Conservation (phyloP, 1,140 invertebrate genomes). For the Heliconius eleuchia region DNA sequence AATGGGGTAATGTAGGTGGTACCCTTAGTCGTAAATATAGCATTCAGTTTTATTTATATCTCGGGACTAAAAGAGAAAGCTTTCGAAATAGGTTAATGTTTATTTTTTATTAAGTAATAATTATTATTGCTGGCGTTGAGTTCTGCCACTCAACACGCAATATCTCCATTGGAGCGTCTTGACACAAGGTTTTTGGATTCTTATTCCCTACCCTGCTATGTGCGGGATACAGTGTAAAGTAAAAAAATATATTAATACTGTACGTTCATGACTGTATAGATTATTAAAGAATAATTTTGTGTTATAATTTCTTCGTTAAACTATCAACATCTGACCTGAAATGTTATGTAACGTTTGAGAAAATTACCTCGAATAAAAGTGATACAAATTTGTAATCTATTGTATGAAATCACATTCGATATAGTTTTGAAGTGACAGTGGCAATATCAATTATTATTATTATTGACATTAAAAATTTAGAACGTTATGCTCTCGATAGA, state of each 20-base stretch:
- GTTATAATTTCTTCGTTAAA: background rate
- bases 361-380: conserved; percentile 11
- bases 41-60: background rate
- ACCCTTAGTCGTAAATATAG: background rate
- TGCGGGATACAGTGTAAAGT: no score
- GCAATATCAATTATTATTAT: conserved; percentile 41
- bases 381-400: conserved; percentile 34
- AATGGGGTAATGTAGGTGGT: background rate
- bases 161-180: no score
- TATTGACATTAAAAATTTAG: conserved; percentile 48
- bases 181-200: no score
- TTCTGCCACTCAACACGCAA: no score
- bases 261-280: no score
- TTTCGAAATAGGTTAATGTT: background rate
- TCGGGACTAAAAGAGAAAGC: background rate
- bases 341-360: conserved; percentile 15
- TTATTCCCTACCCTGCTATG: no score
- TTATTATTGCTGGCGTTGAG: no score
- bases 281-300: background rate
- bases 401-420: conserved; percentile 41
- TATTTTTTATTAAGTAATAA: no score
- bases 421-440: conserved; percentile 37
- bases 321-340: background rate
- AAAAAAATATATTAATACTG: no score
- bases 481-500: conserved; percentile 47